These are phyloP conservation scores for Agonopterix heracliana DNA, from an alignment of 2,888 invertebrate genomes.

Conservation along the genomic window DNA sequence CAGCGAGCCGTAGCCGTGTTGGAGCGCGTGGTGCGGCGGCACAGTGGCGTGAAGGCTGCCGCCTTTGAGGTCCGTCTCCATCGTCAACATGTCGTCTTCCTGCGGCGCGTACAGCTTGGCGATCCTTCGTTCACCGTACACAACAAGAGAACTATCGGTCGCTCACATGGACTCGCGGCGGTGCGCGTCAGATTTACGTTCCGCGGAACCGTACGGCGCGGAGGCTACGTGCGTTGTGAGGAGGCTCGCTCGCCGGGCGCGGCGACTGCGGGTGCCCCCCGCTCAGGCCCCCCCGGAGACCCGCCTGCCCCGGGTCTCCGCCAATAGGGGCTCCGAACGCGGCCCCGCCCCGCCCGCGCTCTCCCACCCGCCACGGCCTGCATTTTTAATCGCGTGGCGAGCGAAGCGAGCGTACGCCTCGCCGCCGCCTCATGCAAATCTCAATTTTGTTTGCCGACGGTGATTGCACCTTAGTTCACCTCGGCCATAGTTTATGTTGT, in stretches of 20 bases:
- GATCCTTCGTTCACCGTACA: constrained; percentile 71
- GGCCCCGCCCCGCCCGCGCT: constrained; percentile 58
- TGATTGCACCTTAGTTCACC: constrained; percentile 41
- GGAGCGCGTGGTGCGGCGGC: constrained; percentile 88
- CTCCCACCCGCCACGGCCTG: constrained; percentile 62
- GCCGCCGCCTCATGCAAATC: constrained; percentile 63
- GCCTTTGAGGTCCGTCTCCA: constrained; percentile 94
- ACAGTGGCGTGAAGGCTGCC: constrained; percentile 90
- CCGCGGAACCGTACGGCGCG: constrained; percentile 69
- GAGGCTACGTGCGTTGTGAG: constrained; percentile 70
- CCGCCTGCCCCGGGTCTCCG: constrained; percentile 35
- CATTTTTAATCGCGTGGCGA: constrained; percentile 72
- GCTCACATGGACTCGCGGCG: constrained; percentile 73
- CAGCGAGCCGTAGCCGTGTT: constrained; percentile 84
- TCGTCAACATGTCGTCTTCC: constrained; percentile 92
- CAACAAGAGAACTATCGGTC: constrained; percentile 68
- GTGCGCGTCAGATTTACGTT: constrained; percentile 47
- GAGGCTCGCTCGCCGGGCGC: constrained; percentile 55
- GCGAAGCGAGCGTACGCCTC: constrained; percentile 59
- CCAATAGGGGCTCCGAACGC: constrained; percentile 35
- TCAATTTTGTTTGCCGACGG: constrained; percentile 72
- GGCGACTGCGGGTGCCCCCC: constrained; percentile 40
- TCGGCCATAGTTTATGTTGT: constrained; percentile 53
- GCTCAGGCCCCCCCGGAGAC: constrained; percentile 37
- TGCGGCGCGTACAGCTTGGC: constrained; percentile 90